phyloP scores from a whole-genome alignment of 2,797 vertebrate species.

The Xenops minutus region DNA sequence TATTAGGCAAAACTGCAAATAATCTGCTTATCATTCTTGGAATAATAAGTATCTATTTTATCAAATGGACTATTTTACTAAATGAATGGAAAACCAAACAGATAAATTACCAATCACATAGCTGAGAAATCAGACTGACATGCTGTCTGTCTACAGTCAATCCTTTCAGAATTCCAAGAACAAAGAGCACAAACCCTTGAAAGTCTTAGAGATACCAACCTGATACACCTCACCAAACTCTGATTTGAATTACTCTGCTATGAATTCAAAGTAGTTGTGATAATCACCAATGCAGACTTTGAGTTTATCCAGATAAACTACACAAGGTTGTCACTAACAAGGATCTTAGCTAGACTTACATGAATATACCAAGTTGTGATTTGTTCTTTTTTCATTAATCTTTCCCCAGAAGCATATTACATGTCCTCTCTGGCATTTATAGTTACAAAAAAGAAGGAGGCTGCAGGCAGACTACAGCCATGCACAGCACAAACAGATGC shows the following conservation, averaged over 20 bases:
- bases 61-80: neutral
- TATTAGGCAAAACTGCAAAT: neutral
- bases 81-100: neutral
- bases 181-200: neutral
- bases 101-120: neutral
- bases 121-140: neutral
- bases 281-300: neutral
- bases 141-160: neutral
- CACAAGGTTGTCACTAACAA: neutral
- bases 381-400: neutral
- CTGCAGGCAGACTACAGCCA: slow-evolving; percentile 34
- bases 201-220: neutral
- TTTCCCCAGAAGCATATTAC: slow-evolving; percentile 1
- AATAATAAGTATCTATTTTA: neutral
- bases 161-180: slow-evolving; percentile 12
- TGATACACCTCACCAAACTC: neutral
- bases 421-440: slow-evolving; percentile 20
- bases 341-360: neutral
- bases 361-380: neutral
- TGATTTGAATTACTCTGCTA: neutral
- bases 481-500: slow-evolving; percentile 50
- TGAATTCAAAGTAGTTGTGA: neutral
- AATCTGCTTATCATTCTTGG: neutral
- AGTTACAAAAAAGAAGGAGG: neutral
- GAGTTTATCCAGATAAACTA: neutral